A percentile compares a stretch with the other conserved stretches of the same genome.
These are phyloP conservation scores for Dusona sp. DNA, from an alignment of 2,888 invertebrate species.

Conservation along the genomic window DNA sequence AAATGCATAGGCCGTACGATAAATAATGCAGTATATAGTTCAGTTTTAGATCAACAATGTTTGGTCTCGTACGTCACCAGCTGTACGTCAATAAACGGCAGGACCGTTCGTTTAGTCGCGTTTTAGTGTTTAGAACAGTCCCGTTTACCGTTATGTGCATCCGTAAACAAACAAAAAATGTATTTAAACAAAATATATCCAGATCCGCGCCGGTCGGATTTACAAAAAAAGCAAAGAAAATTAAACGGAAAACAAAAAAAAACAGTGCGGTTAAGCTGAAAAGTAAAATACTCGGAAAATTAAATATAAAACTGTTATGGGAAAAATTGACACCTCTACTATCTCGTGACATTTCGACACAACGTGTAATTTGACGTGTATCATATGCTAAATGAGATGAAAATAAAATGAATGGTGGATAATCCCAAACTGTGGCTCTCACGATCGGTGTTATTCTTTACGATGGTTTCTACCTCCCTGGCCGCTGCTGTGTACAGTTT, in stretches of 20 bases:
- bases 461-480: background rate
- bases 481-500: background rate
- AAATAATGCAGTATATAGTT: conserved; percentile 24
- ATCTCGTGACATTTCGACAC: conserved; percentile 42
- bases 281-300: background rate
- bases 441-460: too few relatives aligned
- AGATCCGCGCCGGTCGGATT: conserved; percentile 9
- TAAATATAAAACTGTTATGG: conserved; percentile 34
- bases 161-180: conserved; percentile 40
- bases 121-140: conserved; percentile 32
- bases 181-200: conserved; percentile 25
- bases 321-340: conserved; percentile 33
- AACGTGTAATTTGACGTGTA: conserved; percentile 61
- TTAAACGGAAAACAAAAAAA: background rate
- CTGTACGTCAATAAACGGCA: conserved; percentile 63
- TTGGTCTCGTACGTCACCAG: conserved; percentile 49
- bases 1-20: conserved; percentile 33
- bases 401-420: conserved; percentile 55
- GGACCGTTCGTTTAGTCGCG: conserved; percentile 65
- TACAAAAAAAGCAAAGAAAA: background rate
- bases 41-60: conserved; percentile 45
- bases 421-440: background rate
- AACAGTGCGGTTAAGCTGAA: background rate
- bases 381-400: conserved; percentile 49
- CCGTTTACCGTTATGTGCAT: conserved; percentile 30